Conservation (phyloP, 53 echinoderm and acorn worm genomes). For the Hippasteria phrygiana region DNA sequence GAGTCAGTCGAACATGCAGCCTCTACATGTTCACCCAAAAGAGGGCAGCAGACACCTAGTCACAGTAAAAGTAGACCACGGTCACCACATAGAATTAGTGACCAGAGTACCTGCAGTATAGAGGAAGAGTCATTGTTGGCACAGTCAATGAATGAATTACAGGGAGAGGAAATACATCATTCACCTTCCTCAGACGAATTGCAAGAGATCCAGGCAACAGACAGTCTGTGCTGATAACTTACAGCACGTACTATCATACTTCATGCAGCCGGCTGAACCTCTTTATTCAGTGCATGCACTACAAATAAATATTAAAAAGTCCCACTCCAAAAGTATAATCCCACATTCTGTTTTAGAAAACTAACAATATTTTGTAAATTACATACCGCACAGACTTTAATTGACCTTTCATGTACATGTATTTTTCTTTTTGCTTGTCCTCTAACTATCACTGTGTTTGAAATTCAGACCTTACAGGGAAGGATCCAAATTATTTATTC, state of each 20-base stretch:
- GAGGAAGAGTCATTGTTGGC: constrained; percentile 44
- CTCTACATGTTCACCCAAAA: constrained; percentile 27
- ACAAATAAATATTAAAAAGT: too few species aligned
- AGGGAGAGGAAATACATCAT: neutral
- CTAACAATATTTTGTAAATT: too few species aligned
- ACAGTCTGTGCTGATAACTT: neutral
- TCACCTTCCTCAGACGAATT: neutral
- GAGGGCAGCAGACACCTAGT: constrained; percentile 44
- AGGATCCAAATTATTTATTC: too few species aligned
- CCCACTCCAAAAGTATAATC: too few species aligned
- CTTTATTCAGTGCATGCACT: too few species aligned
- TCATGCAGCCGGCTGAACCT: too few species aligned
- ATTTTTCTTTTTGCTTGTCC: too few species aligned
- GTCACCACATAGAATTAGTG: constrained; percentile 39
- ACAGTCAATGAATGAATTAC: constrained; percentile 25
- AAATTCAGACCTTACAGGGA: too few species aligned
- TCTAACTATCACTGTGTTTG: too few species aligned
- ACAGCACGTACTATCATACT: neutral
- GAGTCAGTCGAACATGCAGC: neutral
- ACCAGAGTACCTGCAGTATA: constrained; percentile 16
- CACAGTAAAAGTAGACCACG: neutral
- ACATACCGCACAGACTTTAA: too few species aligned
- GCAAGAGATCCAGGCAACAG: neutral
- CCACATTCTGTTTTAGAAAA: too few species aligned
- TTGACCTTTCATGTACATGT: too few species aligned